These are phyloP conservation scores for Erebia epiphron DNA, from an alignment of 2,888 invertebrate genomes.

Conservation along the genomic window DNA sequence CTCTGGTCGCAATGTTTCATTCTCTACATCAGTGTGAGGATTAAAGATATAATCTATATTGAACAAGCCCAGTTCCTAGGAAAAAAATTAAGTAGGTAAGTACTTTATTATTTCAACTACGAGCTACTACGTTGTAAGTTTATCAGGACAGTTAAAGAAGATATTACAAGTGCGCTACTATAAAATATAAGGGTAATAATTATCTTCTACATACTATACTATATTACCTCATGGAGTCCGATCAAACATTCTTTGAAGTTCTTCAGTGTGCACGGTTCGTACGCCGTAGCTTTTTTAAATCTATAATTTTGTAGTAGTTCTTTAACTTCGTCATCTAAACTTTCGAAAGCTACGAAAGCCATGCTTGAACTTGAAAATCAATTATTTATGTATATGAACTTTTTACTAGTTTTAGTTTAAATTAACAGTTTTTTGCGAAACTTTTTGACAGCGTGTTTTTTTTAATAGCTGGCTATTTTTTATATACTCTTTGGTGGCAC, in stretches of 20 bases:
- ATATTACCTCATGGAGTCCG: conserved; percentile 66
- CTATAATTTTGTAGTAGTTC: conserved; percentile 72
- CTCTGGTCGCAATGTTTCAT: conserved; percentile 53
- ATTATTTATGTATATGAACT: neutral
- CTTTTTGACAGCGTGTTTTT: neutral
- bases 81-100: no score
- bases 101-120: neutral
- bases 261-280: conserved; percentile 68
- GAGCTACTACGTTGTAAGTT: neutral
- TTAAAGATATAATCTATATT: conserved; percentile 71
- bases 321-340: conserved; percentile 72
- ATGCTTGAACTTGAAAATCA: conserved; percentile 4
- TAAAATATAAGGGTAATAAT: no score
- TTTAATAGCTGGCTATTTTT: neutral
- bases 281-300: conserved; percentile 66
- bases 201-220: neutral
- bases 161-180: no score
- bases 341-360: conserved; percentile 50
- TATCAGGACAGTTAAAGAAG: neutral
- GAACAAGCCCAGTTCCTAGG: conserved; percentile 66
- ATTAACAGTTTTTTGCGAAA: neutral
- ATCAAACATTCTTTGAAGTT: conserved; percentile 73
- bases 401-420: no score
- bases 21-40: conserved; percentile 63
- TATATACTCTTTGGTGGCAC: no score